Evolutionary conservation across 2,888 invertebrate species (phyloP).

Genomic region (Teinopalpus imperialis): DNA sequence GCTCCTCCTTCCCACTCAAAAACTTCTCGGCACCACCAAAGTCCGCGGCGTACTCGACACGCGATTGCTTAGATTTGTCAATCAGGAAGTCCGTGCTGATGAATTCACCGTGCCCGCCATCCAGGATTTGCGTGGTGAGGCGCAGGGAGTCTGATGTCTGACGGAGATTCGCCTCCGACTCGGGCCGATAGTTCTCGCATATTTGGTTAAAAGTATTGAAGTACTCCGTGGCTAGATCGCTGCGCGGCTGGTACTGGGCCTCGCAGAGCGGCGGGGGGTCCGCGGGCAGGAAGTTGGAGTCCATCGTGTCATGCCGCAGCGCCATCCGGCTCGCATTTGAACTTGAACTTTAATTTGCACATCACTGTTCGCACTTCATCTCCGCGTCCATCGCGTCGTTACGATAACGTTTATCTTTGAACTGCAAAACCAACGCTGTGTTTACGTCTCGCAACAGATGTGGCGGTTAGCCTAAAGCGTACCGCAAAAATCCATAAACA

Average conservation of each 20-base stretch:
- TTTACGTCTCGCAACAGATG: constrained; percentile 30
- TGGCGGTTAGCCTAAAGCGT: background rate
- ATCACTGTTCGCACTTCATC: constrained; percentile 57
- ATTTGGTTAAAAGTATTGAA: constrained; percentile 76
- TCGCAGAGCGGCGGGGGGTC: constrained; percentile 81
- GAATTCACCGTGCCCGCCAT: constrained; percentile 40
- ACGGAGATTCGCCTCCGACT: constrained; percentile 58
- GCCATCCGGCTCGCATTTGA: constrained; percentile 58
- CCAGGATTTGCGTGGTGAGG: constrained; percentile 64
- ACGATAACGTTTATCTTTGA: background rate
- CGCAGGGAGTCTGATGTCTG: constrained; percentile 68
- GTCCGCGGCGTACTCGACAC: constrained; percentile 28
- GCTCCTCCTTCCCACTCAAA: constrained; percentile 57
- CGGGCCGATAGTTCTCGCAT: constrained; percentile 66
- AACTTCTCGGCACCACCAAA: constrained; percentile 66
- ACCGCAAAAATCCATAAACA: constrained; percentile 22
- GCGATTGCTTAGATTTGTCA: constrained; percentile 27
- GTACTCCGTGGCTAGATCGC: constrained; percentile 67
- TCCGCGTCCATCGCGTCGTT: constrained; percentile 33
- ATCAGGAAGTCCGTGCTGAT: constrained; percentile 41
- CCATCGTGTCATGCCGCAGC: constrained; percentile 68
- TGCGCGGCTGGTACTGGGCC: constrained; percentile 56
- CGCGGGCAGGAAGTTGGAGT: constrained; percentile 75
- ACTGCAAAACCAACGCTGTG: constrained; percentile 19
- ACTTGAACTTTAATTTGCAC: constrained; percentile 60